These are phyloP conservation scores for Holothuria leucospilota DNA, from an alignment of 53 echinoderm and acorn worm genomes.

Conservation along the genomic window DNA sequence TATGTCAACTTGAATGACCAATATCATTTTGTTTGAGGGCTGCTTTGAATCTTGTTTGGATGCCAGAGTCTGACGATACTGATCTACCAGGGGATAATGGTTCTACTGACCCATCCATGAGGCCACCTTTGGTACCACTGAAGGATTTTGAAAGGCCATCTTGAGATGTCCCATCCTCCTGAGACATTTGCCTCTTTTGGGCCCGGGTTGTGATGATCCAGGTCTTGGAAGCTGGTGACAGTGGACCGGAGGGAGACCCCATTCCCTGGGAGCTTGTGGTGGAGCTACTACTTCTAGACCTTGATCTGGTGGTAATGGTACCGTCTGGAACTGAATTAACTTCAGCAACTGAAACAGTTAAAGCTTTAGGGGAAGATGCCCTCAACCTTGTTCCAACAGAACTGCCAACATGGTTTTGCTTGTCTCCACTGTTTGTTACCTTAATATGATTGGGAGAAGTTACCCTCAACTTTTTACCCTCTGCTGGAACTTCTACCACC, in stretches of 20 bases:
- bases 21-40: constrained; percentile 35
- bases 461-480: constrained; percentile 44
- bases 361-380: constrained; percentile 8
- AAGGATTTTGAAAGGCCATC: constrained; percentile 35
- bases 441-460: constrained; percentile 46
- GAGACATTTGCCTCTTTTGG: constrained; percentile 41
- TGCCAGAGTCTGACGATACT: constrained; percentile 11
- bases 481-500: constrained; percentile 21
- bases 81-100: constrained; percentile 26
- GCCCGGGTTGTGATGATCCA: constrained; percentile 54
- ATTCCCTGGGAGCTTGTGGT: constrained; percentile 33
- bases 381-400: neutral
- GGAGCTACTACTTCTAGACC: constrained; percentile 72
- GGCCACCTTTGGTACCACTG: neutral
- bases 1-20: constrained; percentile 23
- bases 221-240: constrained; percentile 16
- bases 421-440: constrained; percentile 8
- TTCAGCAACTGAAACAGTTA: neutral
- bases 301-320: constrained; percentile 48
- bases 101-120: neutral
- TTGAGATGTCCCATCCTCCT: constrained; percentile 27
- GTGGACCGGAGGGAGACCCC: neutral
- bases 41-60: constrained; percentile 30
- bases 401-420: constrained; percentile 27
- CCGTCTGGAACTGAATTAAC: neutral